phyloP scores from a whole-genome alignment of 1,140 invertebrate species.

The Ceratoteleas bidentatus region DNA sequence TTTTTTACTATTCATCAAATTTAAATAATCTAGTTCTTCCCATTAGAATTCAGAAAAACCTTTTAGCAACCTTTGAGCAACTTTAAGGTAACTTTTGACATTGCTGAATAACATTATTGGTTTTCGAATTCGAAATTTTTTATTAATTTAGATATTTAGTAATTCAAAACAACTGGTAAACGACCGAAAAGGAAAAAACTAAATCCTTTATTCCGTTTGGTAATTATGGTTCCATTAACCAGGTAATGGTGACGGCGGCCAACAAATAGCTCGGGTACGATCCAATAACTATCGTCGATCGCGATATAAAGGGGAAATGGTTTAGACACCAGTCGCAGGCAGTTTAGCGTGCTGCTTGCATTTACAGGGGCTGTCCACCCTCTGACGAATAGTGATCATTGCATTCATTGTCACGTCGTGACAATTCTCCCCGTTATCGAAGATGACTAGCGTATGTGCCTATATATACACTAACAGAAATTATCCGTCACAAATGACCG shows the following conservation, averaged over 20 bases:
- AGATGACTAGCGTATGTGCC: constrained; percentile 26
- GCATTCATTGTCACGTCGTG: constrained; percentile 76
- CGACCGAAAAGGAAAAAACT: too few relatives aligned
- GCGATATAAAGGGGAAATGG: constrained; percentile 76
- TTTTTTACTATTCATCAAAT: too few relatives aligned
- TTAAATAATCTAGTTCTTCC: too few relatives aligned
- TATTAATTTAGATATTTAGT: too few relatives aligned
- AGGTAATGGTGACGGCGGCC: constrained; percentile 68
- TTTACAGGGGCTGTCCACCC: constrained; percentile 64
- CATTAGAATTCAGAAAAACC: too few relatives aligned
- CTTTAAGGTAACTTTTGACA: too few relatives aligned
- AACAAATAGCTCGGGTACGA: constrained; percentile 77
- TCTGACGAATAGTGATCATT: constrained; percentile 74
- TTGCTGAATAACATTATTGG: too few relatives aligned
- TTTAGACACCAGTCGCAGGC: constrained; percentile 76
- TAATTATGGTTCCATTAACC: constrained; percentile 80
- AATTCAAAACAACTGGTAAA: constrained; percentile 6
- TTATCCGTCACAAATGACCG: background rate
- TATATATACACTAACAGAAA: background rate
- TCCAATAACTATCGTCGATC: constrained; percentile 77
- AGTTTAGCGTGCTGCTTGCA: constrained; percentile 72
- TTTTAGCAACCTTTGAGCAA: too few relatives aligned
- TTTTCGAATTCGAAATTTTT: background rate
- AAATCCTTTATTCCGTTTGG: constrained; percentile 73
- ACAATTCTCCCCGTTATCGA: constrained; percentile 68